phyloP scores from a whole-genome alignment of 2,113 vertebrate species.

The Dipodomys spectabilis region DNA sequence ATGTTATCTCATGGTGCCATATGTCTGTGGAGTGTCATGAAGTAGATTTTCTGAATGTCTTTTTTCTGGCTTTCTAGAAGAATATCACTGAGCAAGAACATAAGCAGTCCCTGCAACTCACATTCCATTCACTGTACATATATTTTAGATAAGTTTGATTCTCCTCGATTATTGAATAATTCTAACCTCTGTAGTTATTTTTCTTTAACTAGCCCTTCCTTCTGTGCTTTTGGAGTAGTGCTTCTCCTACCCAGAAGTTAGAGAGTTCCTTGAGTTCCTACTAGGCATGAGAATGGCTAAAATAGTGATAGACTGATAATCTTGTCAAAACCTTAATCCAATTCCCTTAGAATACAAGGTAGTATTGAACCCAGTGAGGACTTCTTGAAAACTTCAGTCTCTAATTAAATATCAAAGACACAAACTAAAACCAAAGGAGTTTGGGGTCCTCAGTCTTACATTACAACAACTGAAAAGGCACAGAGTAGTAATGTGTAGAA shows the following conservation, averaged over 20 bases:
- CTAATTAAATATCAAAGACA: background rate
- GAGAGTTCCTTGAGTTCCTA: too few species aligned
- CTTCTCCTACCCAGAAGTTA: too few species aligned
- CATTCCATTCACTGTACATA: constrained; percentile 95
- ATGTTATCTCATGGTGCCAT: background rate
- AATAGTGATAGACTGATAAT: background rate
- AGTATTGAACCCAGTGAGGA: background rate
- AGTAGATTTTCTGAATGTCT: constrained; percentile 63
- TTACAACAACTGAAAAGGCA: constrained; percentile 10
- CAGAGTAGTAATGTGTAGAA: background rate
- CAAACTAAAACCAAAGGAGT: background rate
- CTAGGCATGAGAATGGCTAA: background rate
- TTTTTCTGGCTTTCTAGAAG: constrained; percentile 89
- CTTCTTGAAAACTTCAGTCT: background rate
- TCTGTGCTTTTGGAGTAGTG: background rate
- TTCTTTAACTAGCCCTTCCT: background rate
- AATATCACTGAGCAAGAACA: constrained; percentile 95
- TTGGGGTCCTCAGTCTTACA: background rate
- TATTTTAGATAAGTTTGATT: constrained; percentile 93
- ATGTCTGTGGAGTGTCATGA: constrained; percentile 11
- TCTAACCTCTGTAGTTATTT: background rate
- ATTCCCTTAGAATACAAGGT: background rate
- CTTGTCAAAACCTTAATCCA: background rate
- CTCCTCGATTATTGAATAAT: background rate
- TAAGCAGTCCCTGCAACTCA: constrained; percentile 93